Evolutionary conservation across 2,113 vertebrate genomes (phyloP).

Genomic region (Microcebus murinus): DNA sequence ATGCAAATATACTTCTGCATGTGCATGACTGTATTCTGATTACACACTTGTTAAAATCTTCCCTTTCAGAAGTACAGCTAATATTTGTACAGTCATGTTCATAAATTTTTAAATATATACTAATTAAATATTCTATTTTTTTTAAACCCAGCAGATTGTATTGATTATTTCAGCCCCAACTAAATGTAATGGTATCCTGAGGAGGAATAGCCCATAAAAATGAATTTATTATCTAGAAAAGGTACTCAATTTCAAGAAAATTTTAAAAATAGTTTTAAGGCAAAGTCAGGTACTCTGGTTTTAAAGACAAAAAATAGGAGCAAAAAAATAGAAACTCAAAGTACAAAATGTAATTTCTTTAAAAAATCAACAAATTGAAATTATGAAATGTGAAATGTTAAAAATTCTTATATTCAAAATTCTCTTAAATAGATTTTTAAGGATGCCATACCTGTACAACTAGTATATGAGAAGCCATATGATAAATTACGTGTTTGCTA

Average conservation of each 20-base stretch:
- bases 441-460: neutral
- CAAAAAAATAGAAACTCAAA: neutral
- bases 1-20: neutral
- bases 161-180: neutral
- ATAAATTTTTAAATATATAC: neutral
- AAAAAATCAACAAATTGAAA: neutral
- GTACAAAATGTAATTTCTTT: neutral
- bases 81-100: neutral
- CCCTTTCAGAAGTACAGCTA: conserved; percentile 14
- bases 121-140: conserved; percentile 42
- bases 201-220: neutral
- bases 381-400: neutral
- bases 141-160: conserved; percentile 33
- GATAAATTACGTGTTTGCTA: neutral
- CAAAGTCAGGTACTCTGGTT: neutral
- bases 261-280: conserved; percentile 22
- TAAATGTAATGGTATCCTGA: neutral
- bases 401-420: conserved; percentile 15
- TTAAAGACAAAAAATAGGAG: neutral
- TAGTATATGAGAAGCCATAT: neutral
- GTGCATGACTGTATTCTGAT: conserved; percentile 16
- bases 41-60: neutral
- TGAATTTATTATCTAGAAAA: conserved; percentile 39
- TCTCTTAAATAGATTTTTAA: neutral
- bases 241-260: neutral